Evolutionary conservation across 1,140 invertebrate genomes (phyloP), one percentile per base, ranked within the genome.

Genomic region (Zaprionus camerounensis): DNA sequence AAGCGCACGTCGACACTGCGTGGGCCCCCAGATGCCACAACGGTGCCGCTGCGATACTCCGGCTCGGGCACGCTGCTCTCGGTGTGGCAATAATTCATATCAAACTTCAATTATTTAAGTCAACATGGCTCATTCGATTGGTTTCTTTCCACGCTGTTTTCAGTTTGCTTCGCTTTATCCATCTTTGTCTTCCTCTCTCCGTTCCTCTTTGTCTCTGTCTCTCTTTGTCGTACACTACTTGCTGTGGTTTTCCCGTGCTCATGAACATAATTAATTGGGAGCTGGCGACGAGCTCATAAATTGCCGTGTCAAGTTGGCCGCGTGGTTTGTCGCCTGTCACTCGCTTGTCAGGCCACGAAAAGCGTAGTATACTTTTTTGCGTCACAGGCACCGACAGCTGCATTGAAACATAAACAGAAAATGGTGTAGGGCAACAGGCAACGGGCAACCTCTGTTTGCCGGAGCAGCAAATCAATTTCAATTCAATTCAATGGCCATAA

Each of bases 401-500:
- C 51, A 26, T 12, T 28, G 28, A 6, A 15, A 31, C n/a, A 15
- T 2, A 4, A 15, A 31, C n/a, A 15, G 3, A 15, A 15, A 28
- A 28, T 12, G 28, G 49, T 34, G 31, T 22, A 38, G 56, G 31
- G 28, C 38, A 34, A 34, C 9, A 0, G 31, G 9, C 31, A 34
- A 34, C 9, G 31, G 31, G 31, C 9, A 34, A 34, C 31, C 31
- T 34, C 31, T 34, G 9, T 3, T 34, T 24, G 57, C 44, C 70
- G 49, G 5, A 28, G 20, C 41, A 24, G 59, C 76, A 71, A 86
- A 75, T 70, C 58, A 71, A 86, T 86, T 86, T 74, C 55, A 82
- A 77, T 82, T 82, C 77, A 82, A 82, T 86, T 65, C 72, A 74
- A 75, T 74, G 80, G 67, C 59, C 80, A 80, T 86, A 86, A 87